Percentiles rank a stretch among this genome's conserved stretches.
Conservation (phyloP, 92 coral and sea anemone genomes). For the Umimayanthus chanpuru region DNA sequence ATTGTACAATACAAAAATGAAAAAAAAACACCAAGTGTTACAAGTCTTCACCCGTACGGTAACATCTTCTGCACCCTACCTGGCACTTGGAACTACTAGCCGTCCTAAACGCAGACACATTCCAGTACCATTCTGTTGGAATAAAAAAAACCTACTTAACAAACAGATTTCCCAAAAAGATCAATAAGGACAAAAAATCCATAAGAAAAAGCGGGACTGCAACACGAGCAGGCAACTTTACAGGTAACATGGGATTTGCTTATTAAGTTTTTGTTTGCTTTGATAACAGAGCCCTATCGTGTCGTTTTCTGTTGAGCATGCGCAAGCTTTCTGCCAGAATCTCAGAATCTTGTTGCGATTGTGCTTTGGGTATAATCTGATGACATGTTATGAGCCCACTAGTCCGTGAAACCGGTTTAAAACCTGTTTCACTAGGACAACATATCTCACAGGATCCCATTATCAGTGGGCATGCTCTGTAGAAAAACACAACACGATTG, state of each 20-base stretch:
- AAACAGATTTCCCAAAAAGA: background rate
- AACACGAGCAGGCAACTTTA: background rate
- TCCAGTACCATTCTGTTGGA: slow-evolving; percentile 70
- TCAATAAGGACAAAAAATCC: background rate
- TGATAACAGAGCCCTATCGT: no score
- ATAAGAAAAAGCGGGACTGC: background rate
- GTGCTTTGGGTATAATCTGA: no score
- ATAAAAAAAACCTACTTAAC: background rate
- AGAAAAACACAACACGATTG: no score
- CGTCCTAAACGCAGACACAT: slow-evolving; percentile 64
- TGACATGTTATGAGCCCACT: no score
- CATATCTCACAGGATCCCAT: no score
- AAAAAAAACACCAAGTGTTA: background rate
- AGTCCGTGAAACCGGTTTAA: no score
- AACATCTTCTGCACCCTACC: background rate
- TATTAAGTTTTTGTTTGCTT: no score
- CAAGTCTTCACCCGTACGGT: background rate
- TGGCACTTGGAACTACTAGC: slow-evolving; percentile 46
- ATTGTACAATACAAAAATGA: background rate
- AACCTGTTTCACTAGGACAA: no score
- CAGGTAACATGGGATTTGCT: background rate
- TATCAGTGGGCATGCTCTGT: no score
- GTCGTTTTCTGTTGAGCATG: no score
- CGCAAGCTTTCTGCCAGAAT: no score
- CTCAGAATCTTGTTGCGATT: no score